These are phyloP conservation scores for Bubalus kerabau DNA, from an alignment of 2,113 vertebrate species.

Conservation along the genomic window DNA sequence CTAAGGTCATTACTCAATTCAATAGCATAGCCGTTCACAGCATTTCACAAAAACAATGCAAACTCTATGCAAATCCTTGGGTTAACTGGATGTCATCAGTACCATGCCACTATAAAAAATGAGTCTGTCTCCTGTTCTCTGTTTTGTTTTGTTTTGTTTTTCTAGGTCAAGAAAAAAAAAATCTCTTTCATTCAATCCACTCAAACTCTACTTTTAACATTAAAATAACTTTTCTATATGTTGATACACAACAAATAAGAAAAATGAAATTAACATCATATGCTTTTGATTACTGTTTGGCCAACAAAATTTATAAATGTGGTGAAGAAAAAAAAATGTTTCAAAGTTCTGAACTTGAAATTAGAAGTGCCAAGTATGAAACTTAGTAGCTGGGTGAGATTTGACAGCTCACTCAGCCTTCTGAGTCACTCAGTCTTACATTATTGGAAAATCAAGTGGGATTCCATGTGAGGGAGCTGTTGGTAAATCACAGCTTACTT, in stretches of 20 bases:
- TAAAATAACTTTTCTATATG: neutral
- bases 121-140: conserved; percentile 58
- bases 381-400: neutral
- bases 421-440: neutral
- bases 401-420: neutral
- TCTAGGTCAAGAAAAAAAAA: conserved; percentile 47
- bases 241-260: neutral
- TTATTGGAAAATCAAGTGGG: neutral
- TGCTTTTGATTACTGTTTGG: neutral
- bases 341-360: neutral
- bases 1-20: conserved; percentile 52
- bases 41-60: conserved; percentile 64
- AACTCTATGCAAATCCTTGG: conserved; percentile 58
- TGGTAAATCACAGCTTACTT: neutral
- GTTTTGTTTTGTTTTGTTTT: conserved; percentile 54
- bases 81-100: conserved; percentile 37
- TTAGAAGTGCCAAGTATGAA: conserved; percentile 16
- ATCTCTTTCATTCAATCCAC: neutral
- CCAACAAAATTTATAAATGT: neutral
- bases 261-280: neutral
- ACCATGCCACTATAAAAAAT: neutral
- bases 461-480: neutral
- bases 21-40: conserved; percentile 47
- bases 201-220: conserved; percentile 21
- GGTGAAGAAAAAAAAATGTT: neutral